A percentile compares a stretch with the other conserved stretches of the same genome.
phyloP scores from a whole-genome alignment of 2,888 invertebrate species.

The Stenurella melanura region DNA sequence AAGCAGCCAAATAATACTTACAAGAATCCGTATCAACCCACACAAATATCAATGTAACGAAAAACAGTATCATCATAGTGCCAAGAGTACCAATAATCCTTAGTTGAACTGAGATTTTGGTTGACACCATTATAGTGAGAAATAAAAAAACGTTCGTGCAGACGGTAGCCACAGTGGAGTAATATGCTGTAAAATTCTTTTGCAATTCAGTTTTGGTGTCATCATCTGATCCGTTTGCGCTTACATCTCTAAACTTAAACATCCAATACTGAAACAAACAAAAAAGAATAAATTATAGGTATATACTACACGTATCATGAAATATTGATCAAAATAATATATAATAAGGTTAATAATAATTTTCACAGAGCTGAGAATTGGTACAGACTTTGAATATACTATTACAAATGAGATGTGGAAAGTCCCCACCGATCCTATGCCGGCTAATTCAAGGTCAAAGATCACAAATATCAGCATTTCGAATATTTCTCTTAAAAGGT shows the following conservation, averaged over 20 bases:
- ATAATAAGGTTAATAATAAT: no score
- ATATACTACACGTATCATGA: no score
- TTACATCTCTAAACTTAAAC: slow-evolving; percentile 45
- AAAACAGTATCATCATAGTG: slow-evolving; percentile 36
- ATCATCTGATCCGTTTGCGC: not conserved
- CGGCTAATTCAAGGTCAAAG: no score
- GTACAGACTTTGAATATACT: no score
- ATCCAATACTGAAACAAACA: slow-evolving; percentile 48
- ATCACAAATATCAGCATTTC: no score
- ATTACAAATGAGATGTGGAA: no score
- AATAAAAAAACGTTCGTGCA: slow-evolving; percentile 41
- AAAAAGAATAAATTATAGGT: not conserved
- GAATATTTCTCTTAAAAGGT: no score
- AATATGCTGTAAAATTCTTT: slow-evolving; percentile 13
- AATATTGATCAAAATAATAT: no score
- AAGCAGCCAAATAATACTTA: slow-evolving; percentile 40
- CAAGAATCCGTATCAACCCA: slow-evolving; percentile 51
- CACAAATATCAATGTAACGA: slow-evolving; percentile 42
- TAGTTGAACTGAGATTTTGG: not conserved
- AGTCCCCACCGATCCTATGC: no score
- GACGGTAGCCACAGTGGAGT: slow-evolving; percentile 40
- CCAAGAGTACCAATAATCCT: not conserved
- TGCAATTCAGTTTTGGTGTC: not conserved
- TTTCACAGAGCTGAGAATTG: no score
- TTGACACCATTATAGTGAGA: slow-evolving; percentile 35